A percentile compares a stretch with the other conserved stretches of the same genome.
These are phyloP conservation scores for Drosophila grimshawi DNA, from an alignment of 1,140 invertebrate genomes.

Conservation along the genomic window DNA sequence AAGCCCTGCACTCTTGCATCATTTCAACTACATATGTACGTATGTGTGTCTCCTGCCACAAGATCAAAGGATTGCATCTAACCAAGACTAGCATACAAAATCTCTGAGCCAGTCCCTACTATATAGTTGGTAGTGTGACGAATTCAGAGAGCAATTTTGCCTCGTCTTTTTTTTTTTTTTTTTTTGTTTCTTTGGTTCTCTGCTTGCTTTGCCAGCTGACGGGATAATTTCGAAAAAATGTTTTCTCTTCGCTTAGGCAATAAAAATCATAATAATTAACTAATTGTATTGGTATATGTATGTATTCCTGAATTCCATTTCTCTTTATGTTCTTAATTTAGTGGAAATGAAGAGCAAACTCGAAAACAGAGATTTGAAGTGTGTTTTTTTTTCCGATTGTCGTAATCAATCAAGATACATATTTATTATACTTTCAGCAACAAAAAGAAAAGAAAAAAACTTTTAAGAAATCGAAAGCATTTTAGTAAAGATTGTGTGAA, in stretches of 20 bases:
- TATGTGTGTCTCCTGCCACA: slow-evolving; percentile 10
- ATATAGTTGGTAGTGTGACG: neutral
- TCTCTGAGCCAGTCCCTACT: slow-evolving; percentile 21
- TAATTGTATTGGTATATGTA: slow-evolving; percentile 35
- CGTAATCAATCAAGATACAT: slow-evolving; percentile 26
- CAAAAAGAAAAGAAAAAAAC: slow-evolving; percentile 12
- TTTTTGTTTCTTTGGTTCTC: neutral
- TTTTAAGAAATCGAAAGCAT: slow-evolving; percentile 19
- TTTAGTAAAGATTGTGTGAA: slow-evolving; percentile 60
- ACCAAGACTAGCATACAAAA: slow-evolving; percentile 26
- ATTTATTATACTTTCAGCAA: slow-evolving; percentile 33
- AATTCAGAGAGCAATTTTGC: neutral
- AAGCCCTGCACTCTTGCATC: neutral
- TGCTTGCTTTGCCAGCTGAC: neutral
- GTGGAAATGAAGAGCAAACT: neutral
- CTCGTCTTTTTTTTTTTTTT: neutral
- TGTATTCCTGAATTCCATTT: slow-evolving; percentile 31
- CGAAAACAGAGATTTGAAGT: neutral
- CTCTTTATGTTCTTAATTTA: slow-evolving; percentile 14
- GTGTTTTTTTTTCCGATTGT: slow-evolving; percentile 16
- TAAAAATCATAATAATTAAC: slow-evolving; percentile 7
- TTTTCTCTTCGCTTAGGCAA: slow-evolving; percentile 24
- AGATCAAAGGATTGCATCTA: slow-evolving; percentile 42
- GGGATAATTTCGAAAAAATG: slow-evolving; percentile 26
- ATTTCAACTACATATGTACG: neutral